phyloP scores from a whole-genome alignment of 2,797 vertebrate genomes.

The Garrulus glandarius region DNA sequence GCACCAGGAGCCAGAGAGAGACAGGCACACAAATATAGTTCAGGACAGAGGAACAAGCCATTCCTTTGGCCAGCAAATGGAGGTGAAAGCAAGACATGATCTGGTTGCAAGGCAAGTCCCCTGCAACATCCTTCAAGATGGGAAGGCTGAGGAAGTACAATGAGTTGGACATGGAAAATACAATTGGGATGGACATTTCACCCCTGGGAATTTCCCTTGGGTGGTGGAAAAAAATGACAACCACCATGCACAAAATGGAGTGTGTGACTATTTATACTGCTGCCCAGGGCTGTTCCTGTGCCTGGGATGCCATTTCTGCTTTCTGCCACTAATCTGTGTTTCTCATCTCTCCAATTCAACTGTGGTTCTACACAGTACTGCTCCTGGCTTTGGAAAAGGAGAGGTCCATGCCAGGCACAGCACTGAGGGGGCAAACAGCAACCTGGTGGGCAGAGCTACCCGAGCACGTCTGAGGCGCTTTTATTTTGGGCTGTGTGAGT shows the following conservation, averaged over 20 bases:
- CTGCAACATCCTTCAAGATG: not conserved
- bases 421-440: not conserved
- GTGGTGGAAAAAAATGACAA: not conserved
- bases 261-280: not conserved
- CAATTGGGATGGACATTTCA: not conserved
- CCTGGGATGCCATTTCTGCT: not conserved
- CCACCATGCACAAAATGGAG: not conserved
- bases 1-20: not conserved
- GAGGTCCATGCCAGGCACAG: not conserved
- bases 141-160: not conserved
- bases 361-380: not conserved
- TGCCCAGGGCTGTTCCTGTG: conserved; percentile 24
- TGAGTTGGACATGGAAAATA: not conserved
- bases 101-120: not conserved
- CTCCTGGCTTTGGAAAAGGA: not conserved
- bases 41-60: not conserved
- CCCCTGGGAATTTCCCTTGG: not conserved
- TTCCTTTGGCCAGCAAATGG: not conserved
- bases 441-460: not conserved
- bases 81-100: not conserved
- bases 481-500: accelerated
- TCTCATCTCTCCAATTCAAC: not conserved
- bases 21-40: not conserved
- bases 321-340: not conserved
- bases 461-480: not conserved